Conservation (phyloP, 2,888 invertebrate species). For the Choristoneura rosaceana region DNA sequence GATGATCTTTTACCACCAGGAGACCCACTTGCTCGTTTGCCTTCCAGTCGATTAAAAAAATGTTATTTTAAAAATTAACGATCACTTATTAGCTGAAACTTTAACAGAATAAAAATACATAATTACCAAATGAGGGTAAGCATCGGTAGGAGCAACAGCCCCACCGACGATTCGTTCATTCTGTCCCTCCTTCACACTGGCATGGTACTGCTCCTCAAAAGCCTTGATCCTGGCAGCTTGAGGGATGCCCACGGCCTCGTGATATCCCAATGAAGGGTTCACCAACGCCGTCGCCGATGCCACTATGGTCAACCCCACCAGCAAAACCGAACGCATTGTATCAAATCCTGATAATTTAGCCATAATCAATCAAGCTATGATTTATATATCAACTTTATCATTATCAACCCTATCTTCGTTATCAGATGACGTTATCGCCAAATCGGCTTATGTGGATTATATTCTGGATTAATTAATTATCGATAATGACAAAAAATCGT, state of each 20-base stretch:
- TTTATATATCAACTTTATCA: conserved; percentile 31
- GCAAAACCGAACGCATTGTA: conserved; percentile 25
- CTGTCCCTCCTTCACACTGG: background rate
- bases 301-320: conserved; percentile 25
- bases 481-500: background rate
- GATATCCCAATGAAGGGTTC: conserved; percentile 30
- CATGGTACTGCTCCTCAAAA: conserved; percentile 25
- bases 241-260: conserved; percentile 42
- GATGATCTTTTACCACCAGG: too few relatives aligned
- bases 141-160: conserved; percentile 28
- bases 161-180: conserved; percentile 42
- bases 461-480: conserved; percentile 1
- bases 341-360: background rate
- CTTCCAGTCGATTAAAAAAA: too few relatives aligned
- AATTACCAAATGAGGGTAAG: conserved; percentile 37
- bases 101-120: background rate
- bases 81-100: too few relatives aligned
- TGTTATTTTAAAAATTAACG: too few relatives aligned
- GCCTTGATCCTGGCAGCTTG: conserved; percentile 39
- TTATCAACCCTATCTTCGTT: conserved; percentile 14
- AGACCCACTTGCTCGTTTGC: too few relatives aligned
- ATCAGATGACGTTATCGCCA: conserved; percentile 3
- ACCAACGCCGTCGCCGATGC: conserved; percentile 15
- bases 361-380: conserved; percentile 9
- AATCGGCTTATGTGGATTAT: conserved; percentile 2